These are phyloP conservation scores for Chymomyza costata DNA, from an alignment of 1,140 invertebrate genomes.

Conservation along the genomic window DNA sequence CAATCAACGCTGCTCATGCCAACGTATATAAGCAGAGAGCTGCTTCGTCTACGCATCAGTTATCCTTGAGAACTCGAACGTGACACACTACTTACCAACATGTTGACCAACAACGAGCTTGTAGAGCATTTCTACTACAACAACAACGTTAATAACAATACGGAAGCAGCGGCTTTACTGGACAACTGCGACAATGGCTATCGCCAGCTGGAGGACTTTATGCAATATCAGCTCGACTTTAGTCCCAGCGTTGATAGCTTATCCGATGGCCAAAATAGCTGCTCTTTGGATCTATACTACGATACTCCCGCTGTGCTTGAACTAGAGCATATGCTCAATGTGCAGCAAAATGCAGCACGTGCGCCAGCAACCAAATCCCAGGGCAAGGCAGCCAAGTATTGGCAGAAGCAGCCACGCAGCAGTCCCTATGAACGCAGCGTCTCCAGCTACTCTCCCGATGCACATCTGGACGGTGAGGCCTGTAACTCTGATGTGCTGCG, in stretches of 20 bases:
- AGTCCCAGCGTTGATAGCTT: constrained; percentile 40
- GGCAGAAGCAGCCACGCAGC: constrained; percentile 30
- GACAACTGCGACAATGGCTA: constrained; percentile 30
- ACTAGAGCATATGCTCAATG: constrained; percentile 48
- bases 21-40: constrained; percentile 35
- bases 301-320: constrained; percentile 44
- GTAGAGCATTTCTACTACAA: constrained; percentile 52
- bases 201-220: constrained; percentile 47
- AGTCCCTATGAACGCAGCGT: constrained; percentile 40
- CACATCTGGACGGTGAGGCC: background rate
- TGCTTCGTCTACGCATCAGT: constrained; percentile 30
- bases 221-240: constrained; percentile 34
- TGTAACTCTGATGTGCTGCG: constrained; percentile 76
- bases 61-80: constrained; percentile 37
- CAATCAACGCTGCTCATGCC: constrained; percentile 35
- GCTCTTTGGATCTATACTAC: constrained; percentile 33
- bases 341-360: constrained; percentile 22
- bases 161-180: constrained; percentile 3
- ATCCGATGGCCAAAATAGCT: constrained; percentile 45
- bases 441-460: background rate
- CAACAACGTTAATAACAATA: constrained; percentile 6
- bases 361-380: constrained; percentile 28
- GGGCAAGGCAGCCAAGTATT: constrained; percentile 35
- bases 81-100: constrained; percentile 29
- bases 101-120: constrained; percentile 60